Evolutionary conservation across 2,888 invertebrate genomes (phyloP), one percentile per base, ranked within the genome.

Genomic region (Melanophora roralis): DNA sequence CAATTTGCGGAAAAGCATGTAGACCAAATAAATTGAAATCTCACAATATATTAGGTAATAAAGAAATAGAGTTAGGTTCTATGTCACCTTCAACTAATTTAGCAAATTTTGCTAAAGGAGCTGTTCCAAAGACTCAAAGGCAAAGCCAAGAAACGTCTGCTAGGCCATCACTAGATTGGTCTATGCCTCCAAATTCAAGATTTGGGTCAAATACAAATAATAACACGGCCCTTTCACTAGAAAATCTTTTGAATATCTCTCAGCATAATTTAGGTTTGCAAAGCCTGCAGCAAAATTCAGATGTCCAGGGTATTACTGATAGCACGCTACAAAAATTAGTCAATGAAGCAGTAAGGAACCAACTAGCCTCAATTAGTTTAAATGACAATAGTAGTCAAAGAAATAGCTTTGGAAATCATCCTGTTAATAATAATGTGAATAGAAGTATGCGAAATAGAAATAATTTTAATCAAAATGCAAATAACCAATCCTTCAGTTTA

Each of bases 11-110:
- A 1, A 62, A 47, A 36, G 62, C 62, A 0, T 62, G 62, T 19
- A 34, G 47, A 4, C 34, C 7, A 4, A 62, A 34, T 1, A 62
- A 34, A 23, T 34, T 62, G 19, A 47, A 9, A 2, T 34, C 62
- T 1, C n/a, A 47, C 4, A 65, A 65, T 8, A 65, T 65, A 23
- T 65, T 65, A n/a, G n/a, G n/a, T n/a, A n/a, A n/a, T n/a, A n/a
- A n/a, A 1, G 11, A 12, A 23, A 7, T n/a, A n/a, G n/a, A n/a
- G n/a, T n/a, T 7, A 6, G 2, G 23, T 23, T 23, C 23, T n/a
- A 23, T n/a, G 23, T 23, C 23, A 8, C n/a, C n/a, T 27, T n/a
- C 23, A 12, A n/a, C n/a, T 7, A 3, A n/a, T 21, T n/a, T 12
- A 23, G 27, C n/a, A 49, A 49, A n/a, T 6, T 4, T 7, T 23